These are phyloP conservation scores for Epinephelus malabaricus DNA, from an alignment of 2,797 vertebrate genomes.

Conservation along the genomic window DNA sequence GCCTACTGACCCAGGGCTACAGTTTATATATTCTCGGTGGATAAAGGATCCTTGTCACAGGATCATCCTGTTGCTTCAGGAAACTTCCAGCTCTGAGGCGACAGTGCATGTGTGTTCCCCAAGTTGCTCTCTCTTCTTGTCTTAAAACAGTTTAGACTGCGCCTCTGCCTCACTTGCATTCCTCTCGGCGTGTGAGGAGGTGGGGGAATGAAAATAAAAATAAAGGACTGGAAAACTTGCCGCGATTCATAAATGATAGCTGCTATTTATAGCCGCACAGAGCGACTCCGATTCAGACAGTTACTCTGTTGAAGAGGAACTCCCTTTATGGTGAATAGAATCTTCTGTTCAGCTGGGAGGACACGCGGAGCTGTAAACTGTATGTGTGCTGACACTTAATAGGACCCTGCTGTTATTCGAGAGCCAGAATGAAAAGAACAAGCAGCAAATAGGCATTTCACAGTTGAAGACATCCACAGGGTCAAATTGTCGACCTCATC, in stretches of 20 bases:
- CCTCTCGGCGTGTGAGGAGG: constrained; percentile 47
- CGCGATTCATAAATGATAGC: constrained; percentile 66
- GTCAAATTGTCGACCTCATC: background rate
- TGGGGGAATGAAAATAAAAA: constrained; percentile 56
- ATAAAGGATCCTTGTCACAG: constrained; percentile 21
- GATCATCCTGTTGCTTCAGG: constrained; percentile 24
- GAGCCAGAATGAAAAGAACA: constrained; percentile 26
- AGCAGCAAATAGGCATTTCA: background rate
- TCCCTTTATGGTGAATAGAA: constrained; percentile 46
- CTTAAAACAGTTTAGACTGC: constrained; percentile 67
- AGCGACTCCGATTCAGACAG: constrained; percentile 56
- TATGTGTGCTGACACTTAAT: background rate
- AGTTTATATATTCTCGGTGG: background rate
- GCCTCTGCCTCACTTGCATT: constrained; percentile 66
- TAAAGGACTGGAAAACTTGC: constrained; percentile 70
- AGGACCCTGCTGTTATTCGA: background rate
- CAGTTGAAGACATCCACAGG: background rate
- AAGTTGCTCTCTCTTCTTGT: constrained; percentile 44
- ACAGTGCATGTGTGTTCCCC: constrained; percentile 34
- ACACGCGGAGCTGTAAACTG: background rate
- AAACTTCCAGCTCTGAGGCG: constrained; percentile 27
- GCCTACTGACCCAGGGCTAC: background rate
- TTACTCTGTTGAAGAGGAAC: constrained; percentile 58
- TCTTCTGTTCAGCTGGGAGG: constrained; percentile 2
- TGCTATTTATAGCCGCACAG: constrained; percentile 75